These are phyloP conservation scores for Morpho achilles DNA, from an alignment of 2,888 invertebrate genomes.

Conservation along the genomic window DNA sequence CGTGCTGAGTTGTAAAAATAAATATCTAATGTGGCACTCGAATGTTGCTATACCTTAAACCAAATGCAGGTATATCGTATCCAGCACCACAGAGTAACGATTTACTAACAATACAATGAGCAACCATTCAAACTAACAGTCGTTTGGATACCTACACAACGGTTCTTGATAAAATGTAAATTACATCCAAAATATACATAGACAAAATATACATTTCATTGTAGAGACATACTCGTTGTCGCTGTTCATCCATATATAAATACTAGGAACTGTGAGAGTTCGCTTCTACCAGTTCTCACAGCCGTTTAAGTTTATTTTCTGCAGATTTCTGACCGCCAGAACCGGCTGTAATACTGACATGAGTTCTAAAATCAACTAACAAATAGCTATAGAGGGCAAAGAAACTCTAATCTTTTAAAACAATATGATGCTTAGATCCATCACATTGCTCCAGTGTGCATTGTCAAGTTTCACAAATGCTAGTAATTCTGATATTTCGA, in stretches of 20 bases:
- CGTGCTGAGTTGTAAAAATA: constrained; percentile 46
- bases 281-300: constrained; percentile 37
- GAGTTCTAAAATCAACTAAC: constrained; percentile 1
- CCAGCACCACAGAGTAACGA: constrained; percentile 68
- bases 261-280: constrained; percentile 45
- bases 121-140: constrained; percentile 67
- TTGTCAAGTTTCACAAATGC: too few relatives aligned
- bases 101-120: constrained; percentile 69
- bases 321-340: constrained; percentile 20
- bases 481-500: too few relatives aligned
- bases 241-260: constrained; percentile 37
- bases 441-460: too few relatives aligned
- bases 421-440: too few relatives aligned
- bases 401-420: too few relatives aligned
- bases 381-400: too few relatives aligned
- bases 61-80: constrained; percentile 32
- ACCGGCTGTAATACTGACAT: constrained; percentile 23
- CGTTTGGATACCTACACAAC: constrained; percentile 44
- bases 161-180: constrained; percentile 48
- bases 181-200: constrained; percentile 75
- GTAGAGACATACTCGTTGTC: constrained; percentile 47
- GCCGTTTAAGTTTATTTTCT: constrained; percentile 28
- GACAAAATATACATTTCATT: constrained; percentile 47
- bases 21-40: constrained; percentile 70
- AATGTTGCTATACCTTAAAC: constrained; percentile 39